Evolutionary conservation across 2,113 vertebrate genomes (phyloP).

Genomic region (Ophthalmolycus amberensis): DNA sequence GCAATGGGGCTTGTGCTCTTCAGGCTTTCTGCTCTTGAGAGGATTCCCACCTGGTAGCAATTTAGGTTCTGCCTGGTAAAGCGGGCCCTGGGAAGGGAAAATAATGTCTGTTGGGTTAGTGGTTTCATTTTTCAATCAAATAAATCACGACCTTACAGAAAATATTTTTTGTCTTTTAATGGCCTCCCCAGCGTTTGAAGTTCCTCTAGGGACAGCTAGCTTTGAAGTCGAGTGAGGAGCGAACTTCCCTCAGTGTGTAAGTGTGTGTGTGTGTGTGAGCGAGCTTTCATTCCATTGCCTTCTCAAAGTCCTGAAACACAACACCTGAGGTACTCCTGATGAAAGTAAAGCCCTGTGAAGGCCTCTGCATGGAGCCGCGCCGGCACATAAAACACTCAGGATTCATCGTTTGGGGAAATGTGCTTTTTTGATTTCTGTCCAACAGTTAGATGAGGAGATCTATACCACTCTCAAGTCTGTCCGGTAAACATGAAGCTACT

Average conservation of each 20-base stretch:
- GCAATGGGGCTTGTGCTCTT: conserved; percentile 36
- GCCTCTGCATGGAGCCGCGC: conserved; percentile 4
- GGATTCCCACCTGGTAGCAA: conserved; percentile 81
- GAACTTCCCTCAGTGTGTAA: conserved; percentile 31
- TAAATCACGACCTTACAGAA: conserved; percentile 84
- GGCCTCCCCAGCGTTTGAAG: conserved; percentile 81
- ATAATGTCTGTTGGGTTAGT: conserved; percentile 80
- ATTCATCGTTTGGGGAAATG: background rate
- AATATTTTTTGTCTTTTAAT: conserved; percentile 83
- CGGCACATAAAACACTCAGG: conserved; percentile 3
- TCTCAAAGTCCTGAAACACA: conserved; percentile 61
- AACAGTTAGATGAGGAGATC: conserved; percentile 2
- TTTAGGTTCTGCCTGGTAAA: conserved; percentile 74
- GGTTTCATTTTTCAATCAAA: conserved; percentile 86
- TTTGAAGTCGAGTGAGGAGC: conserved; percentile 76
- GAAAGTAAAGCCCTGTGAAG: conserved; percentile 30
- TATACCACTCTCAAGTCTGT: background rate
- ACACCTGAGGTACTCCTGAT: conserved; percentile 52
- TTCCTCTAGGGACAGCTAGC: conserved; percentile 70
- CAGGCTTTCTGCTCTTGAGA: conserved; percentile 55
- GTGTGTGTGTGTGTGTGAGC: conserved; percentile 40
- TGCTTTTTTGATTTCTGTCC: background rate
- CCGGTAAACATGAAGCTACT: background rate
- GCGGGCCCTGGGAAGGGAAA: conserved; percentile 70
- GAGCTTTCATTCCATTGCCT: conserved; percentile 43